Percentiles rank a stretch among this genome's conserved stretches.
Conservation (phyloP, 1,140 invertebrate species). For the Sycophila sp. region DNA sequence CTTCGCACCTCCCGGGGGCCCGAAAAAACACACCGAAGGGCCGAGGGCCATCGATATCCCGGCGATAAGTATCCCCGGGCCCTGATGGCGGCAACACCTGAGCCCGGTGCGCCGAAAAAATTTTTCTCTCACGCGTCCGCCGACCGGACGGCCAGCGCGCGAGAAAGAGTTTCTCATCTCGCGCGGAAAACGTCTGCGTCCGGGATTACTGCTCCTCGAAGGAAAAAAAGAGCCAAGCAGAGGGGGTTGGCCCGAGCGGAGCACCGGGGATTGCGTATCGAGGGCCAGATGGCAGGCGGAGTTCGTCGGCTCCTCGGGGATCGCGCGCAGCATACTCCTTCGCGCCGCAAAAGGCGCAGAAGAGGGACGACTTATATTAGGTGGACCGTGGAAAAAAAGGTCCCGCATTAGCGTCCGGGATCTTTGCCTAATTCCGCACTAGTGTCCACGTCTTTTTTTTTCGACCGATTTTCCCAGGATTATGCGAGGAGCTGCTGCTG, state of each 20-base stretch:
- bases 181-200: not conserved
- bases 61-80: conserved; percentile 14
- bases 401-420: not conserved
- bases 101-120: not conserved
- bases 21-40: not conserved
- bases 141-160: not conserved
- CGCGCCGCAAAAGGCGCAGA: not conserved
- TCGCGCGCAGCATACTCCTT: conserved; percentile 35
- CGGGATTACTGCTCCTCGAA: conserved; percentile 6
- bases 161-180: conserved; percentile 3
- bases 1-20: not conserved
- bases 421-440: too few species aligned
- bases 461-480: too few species aligned
- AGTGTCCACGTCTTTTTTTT: too few species aligned
- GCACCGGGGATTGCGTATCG: conserved; percentile 24
- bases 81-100: not conserved
- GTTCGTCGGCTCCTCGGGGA: conserved; percentile 9
- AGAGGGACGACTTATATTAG: not conserved
- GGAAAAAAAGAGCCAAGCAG: conserved; percentile 23
- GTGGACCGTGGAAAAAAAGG: not conserved
- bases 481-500: not conserved
- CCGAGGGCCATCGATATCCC: not conserved
- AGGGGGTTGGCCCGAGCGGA: conserved; percentile 20
- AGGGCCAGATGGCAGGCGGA: conserved; percentile 4
- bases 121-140: conserved; percentile 16